phyloP scores from a whole-genome alignment of 2,888 invertebrate genomes.

The Eurytoma californica region DNA sequence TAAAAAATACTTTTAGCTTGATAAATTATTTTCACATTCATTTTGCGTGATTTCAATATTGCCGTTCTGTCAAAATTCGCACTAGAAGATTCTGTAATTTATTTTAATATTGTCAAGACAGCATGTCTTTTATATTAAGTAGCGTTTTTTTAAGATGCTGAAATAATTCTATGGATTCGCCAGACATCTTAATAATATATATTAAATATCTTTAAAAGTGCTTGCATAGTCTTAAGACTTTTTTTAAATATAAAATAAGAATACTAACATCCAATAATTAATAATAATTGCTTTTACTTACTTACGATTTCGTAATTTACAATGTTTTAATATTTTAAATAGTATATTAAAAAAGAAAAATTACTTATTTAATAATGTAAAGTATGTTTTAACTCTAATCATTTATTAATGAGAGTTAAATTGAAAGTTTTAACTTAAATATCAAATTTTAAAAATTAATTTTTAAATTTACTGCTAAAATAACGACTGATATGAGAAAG shows the following conservation, averaged over 20 bases:
- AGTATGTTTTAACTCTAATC: no score
- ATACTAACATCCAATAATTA: no score
- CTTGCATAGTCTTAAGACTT: slow-evolving; percentile 9
- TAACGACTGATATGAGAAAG: no score
- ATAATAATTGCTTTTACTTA: no score
- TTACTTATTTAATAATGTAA: no score
- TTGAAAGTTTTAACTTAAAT: no score
- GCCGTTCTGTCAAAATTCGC: neutral
- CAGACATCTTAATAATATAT: neutral
- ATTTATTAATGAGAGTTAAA: no score
- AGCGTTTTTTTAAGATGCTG: slow-evolving; percentile 3
- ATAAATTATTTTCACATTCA: slow-evolving; percentile 23
- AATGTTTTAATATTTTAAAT: no score
- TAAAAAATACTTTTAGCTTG: slow-evolving; percentile 28
- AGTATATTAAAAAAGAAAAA: no score
- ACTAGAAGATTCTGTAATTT: slow-evolving; percentile 10
- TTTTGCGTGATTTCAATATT: neutral
- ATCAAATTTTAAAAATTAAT: no score
- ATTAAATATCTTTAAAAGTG: neutral
- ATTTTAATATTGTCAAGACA: slow-evolving; percentile 24
- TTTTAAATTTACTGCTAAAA: no score
- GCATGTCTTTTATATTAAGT: slow-evolving; percentile 16
- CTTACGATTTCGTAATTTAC: no score
- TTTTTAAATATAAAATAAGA: neutral
- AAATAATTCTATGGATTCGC: slow-evolving; percentile 24